Conservation (phyloP, 2,797 vertebrate species). For the Rhincodon typus region DNA sequence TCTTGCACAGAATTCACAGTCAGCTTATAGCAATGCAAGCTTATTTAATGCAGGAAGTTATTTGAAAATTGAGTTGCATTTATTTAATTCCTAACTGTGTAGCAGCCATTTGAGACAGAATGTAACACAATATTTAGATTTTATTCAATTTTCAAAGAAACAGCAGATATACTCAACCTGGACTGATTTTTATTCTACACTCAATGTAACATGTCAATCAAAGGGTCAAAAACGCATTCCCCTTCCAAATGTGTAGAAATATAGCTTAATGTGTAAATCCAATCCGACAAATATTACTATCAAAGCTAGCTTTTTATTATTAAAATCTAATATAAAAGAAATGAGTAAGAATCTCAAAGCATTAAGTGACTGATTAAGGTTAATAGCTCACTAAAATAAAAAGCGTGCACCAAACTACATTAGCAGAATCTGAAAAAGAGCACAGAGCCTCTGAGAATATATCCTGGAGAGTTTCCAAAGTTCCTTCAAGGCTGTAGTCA, state of each 20-base stretch:
- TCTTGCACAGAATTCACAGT: neutral
- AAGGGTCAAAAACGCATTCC: neutral
- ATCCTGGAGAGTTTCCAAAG: conserved; percentile 24
- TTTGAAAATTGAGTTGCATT: neutral
- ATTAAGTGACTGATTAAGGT: conserved; percentile 15
- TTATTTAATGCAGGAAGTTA: neutral
- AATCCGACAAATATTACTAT: neutral
- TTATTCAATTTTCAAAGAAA: neutral
- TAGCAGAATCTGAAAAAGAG: neutral
- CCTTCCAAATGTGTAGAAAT: neutral
- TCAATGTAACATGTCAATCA: neutral
- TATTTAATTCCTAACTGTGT: neutral
- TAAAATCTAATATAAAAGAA: conserved; percentile 5
- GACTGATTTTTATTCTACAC: neutral
- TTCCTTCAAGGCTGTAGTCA: neutral
- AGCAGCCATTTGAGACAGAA: neutral
- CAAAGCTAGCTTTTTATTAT: neutral
- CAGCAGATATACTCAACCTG: neutral
- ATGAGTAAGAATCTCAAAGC: neutral
- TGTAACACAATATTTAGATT: neutral
- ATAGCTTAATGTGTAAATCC: neutral
- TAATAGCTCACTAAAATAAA: neutral
- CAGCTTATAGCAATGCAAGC: neutral
- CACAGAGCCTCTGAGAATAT: conserved; percentile 5
- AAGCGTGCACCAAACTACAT: neutral